Base-by-base conservation (phyloP, 2,888 invertebrate species). In the Drosophila phalerata region DNA sequence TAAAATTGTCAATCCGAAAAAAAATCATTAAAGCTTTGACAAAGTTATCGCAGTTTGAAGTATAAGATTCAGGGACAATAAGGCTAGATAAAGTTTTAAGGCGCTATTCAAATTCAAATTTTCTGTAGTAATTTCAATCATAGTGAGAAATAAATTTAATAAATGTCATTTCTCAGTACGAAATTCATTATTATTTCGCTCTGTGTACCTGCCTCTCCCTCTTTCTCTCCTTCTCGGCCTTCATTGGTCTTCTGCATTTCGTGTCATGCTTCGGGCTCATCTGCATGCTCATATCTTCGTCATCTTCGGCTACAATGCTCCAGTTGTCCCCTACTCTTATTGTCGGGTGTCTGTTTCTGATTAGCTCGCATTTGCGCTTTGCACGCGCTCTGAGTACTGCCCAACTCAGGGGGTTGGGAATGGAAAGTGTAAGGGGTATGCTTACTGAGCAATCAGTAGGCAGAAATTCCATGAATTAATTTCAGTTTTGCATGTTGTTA, bases 401-500 rank as follows among this genome's bases (percentile, higher is more conserved):
- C 42, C 55, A 32, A 22, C 2, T 42, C 55, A 42, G 48, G 19
- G 37, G 57, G 8, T 30, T n/a, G 10, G 42, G 28, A 6, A 43
- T 3, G 62, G 38, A 61, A 4, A 5, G 3, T 13, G 32, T 28
- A 4, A 19, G 17, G 34, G 45, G 42, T 30, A 15, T n/a, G 38
- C 40, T 22, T 30, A 34, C 63, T 56, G 75, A 68, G 72, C 76
- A 79, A 81, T 79, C 73, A 81, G 69, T 73, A 73, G 66, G 72
- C 79, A 72, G 68, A 86, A 89, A 89, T 91, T 90, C 90, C 84
- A 77, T 89, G 91, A 92, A 92, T 91, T 92, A 92, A 92, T 92
- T 91, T 91, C 88, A 90, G 91, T 92, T 92, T 92, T 92, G 92
- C 92, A 92, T 92, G 92, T 92, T 89, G 88, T 89, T 83, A 85